These are phyloP conservation scores for Podarcis raffonei DNA, from an alignment of 2,113 vertebrate species.

Conservation along the genomic window DNA sequence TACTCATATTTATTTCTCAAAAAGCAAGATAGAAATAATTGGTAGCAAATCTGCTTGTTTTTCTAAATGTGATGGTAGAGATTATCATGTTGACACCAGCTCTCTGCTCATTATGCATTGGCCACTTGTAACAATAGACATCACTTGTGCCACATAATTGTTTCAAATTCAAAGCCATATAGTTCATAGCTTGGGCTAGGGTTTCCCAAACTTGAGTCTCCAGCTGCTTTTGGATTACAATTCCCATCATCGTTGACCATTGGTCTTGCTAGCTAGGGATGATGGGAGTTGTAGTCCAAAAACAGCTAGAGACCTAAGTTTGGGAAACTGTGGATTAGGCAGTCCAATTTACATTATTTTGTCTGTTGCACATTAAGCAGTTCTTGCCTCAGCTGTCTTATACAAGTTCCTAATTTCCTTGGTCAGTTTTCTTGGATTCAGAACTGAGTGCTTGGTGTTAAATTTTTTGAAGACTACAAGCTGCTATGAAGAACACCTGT, in stretches of 20 bases:
- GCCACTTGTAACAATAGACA: background rate
- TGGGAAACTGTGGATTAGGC: too few relatives aligned
- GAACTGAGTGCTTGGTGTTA: background rate
- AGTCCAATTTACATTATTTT: background rate
- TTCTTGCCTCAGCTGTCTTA: background rate
- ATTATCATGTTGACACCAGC: background rate
- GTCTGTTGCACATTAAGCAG: background rate
- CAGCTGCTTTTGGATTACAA: too few relatives aligned
- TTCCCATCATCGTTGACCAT: too few relatives aligned
- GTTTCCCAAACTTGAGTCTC: too few relatives aligned
- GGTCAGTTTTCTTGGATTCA: background rate
- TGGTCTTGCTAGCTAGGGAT: too few relatives aligned
- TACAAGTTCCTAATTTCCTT: background rate
- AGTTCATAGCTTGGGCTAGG: background rate
- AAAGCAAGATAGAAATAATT: background rate
- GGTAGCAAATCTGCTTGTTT: background rate
- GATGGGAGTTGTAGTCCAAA: too few relatives aligned
- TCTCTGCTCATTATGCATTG: background rate
- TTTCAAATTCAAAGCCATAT: background rate
- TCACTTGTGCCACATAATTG: background rate
- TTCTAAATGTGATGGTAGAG: background rate
- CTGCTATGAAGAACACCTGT: background rate
- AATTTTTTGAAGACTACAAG: background rate
- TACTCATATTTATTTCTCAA: background rate
- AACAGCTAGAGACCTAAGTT: too few relatives aligned